Percentiles rank a stretch among this genome's conserved stretches.
Evolutionary conservation across 2,113 vertebrate species (phyloP).

Genomic region (Empidonax alnorum): DNA sequence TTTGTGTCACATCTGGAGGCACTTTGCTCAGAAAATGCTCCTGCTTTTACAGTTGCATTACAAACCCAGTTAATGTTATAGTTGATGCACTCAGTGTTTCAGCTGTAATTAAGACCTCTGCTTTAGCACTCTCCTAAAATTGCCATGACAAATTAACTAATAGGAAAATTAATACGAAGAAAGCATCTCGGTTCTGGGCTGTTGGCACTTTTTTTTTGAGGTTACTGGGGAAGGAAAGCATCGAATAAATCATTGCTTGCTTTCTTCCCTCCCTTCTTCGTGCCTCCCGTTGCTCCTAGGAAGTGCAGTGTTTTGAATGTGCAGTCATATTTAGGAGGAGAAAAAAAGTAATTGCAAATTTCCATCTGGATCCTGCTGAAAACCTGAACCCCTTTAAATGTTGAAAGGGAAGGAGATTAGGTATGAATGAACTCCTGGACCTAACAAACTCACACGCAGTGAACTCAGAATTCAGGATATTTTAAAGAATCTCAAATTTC

Average conservation of each 20-base stretch:
- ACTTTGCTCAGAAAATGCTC: background rate
- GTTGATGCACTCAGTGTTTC: constrained; percentile 41
- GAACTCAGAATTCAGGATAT: background rate
- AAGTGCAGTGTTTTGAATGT: background rate
- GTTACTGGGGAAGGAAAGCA: background rate
- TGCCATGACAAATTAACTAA: constrained; percentile 56
- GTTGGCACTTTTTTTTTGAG: background rate
- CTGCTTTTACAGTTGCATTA: constrained; percentile 22
- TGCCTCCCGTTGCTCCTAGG: background rate
- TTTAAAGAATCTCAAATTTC: background rate
- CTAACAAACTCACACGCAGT: background rate
- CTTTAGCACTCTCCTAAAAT: constrained; percentile 38
- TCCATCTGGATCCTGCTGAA: background rate
- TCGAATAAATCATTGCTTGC: background rate
- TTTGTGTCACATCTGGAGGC: background rate
- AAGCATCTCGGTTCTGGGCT: constrained; percentile 47
- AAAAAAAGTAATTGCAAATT: background rate
- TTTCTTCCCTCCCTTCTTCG: background rate
- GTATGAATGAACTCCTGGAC: background rate
- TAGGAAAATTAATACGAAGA: constrained; percentile 49
- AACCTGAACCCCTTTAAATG: background rate
- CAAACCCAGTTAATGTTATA: constrained; percentile 23
- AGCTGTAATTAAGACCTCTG: constrained; percentile 50
- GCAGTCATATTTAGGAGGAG: background rate
- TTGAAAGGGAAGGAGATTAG: background rate